Percentiles rank a stretch among this genome's conserved stretches.
Conservation (phyloP, 2,888 invertebrate species). For the Bellardia pandia region DNA sequence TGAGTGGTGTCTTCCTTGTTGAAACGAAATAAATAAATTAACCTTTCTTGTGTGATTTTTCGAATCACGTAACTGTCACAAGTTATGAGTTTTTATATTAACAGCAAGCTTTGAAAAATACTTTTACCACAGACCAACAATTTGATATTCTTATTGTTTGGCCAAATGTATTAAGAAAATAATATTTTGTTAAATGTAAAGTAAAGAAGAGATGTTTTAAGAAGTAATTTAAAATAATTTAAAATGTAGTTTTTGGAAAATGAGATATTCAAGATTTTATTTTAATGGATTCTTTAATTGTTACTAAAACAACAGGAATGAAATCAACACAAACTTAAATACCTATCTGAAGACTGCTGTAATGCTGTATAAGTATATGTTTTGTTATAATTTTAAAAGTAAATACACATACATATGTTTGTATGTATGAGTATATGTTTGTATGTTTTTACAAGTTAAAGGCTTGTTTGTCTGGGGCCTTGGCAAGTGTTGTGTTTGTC, state of each 20-base stretch:
- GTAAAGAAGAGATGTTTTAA: background rate
- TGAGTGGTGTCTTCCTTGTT: no score
- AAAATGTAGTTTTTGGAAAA: slow-evolving; percentile 14
- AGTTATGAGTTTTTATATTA: no score
- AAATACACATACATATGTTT: background rate
- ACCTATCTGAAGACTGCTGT: background rate
- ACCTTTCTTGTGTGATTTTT: no score
- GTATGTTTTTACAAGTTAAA: background rate
- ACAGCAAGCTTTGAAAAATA: background rate
- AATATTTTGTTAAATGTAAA: background rate
- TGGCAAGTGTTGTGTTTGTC: slow-evolving; percentile 30
- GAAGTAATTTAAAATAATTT: slow-evolving; percentile 26
- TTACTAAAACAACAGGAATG: background rate
- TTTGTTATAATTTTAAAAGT: slow-evolving; percentile 10
- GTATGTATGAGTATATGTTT: background rate
- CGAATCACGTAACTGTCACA: no score
- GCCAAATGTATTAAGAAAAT: slow-evolving; percentile 1
- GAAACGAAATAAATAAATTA: no score
- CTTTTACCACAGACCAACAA: background rate
- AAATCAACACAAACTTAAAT: background rate
- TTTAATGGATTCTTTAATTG: slow-evolving; percentile 23
- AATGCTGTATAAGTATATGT: background rate
- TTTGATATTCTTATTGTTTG: background rate
- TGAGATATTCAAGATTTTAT: slow-evolving; percentile 11
- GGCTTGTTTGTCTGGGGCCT: background rate